phyloP scores from a whole-genome alignment of 2,888 invertebrate genomes.

The Dorcus hopei region DNA sequence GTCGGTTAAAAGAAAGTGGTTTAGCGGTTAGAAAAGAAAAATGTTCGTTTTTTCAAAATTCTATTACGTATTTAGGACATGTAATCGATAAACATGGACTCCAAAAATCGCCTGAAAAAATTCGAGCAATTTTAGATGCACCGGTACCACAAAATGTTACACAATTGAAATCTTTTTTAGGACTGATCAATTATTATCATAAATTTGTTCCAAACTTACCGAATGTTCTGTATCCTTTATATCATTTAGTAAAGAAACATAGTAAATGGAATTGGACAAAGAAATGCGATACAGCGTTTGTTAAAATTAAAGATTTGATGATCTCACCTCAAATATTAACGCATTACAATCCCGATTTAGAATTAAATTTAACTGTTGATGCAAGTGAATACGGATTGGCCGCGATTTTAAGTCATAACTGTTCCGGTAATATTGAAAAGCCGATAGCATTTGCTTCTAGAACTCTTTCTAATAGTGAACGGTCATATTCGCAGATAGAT shows the following conservation, averaged over 20 bases:
- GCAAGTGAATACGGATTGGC: background rate
- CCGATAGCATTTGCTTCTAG: slow-evolving; percentile 7
- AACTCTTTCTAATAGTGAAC: slow-evolving; percentile 1
- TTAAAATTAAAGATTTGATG: no score
- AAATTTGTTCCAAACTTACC: slow-evolving; percentile 19
- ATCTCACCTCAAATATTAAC: no score
- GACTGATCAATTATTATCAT: slow-evolving; percentile 22
- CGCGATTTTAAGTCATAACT: background rate
- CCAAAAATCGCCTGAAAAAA: slow-evolving; percentile 17
- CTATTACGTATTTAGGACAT: slow-evolving; percentile 20
- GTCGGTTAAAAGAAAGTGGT: no score
- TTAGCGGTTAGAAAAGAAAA: no score
- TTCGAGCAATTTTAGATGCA: slow-evolving; percentile 19
- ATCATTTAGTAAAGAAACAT: slow-evolving; percentile 12
- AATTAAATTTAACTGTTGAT: no score
- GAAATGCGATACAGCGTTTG: no score
- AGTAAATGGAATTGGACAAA: no score
- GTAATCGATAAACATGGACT: slow-evolving; percentile 18
- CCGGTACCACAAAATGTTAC: slow-evolving; percentile 16
- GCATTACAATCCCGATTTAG: no score
- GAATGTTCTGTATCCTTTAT: slow-evolving; percentile 9
- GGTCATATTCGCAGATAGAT: slow-evolving; percentile 3
- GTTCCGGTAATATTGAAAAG: no score
- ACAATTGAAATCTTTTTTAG: slow-evolving; percentile 20
- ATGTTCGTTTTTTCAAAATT: slow-evolving; percentile 16